Evolutionary conservation across 2,113 vertebrate genomes (phyloP).

Genomic region (human (Homo sapiens)): GRCh38 chr22:31216501-31217000

Average conservation of each 20-base stretch:
- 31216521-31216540: neutral
- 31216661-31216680: neutral
- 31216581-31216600: neutral
- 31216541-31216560: neutral
- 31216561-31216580: neutral
- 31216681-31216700: neutral
- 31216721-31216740: neutral
- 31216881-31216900: neutral
- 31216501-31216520: neutral
- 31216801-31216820: neutral
- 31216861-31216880: neutral
- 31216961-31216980: neutral
- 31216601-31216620: neutral
- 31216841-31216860: neutral
- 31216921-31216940: constrained; percentile 20
- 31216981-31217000: neutral
- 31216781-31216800: neutral
- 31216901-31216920: constrained; percentile 1
- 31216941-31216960: constrained; percentile 9
- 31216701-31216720: neutral
- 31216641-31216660: neutral
- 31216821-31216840: neutral
- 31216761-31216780: neutral
- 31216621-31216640: neutral
- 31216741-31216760: constrained; percentile 1